A percentile compares a stretch with the other conserved stretches of the same genome.
phyloP scores from a whole-genome alignment of 1,140 invertebrate species.

The Drosophila equinoxialis region DNA sequence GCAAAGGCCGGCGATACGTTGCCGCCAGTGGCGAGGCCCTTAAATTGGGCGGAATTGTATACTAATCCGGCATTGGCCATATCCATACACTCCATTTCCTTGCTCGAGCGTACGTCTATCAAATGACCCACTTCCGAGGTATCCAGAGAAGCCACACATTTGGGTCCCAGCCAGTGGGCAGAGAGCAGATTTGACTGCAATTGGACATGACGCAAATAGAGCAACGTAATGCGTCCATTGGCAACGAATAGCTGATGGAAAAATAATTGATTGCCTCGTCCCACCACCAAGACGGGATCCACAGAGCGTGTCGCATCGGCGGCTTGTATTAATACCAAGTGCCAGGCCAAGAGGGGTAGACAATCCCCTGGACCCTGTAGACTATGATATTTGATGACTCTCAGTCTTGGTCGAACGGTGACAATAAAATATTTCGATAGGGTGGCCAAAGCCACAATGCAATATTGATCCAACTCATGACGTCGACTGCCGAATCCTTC shows the following conservation, averaged over 20 bases:
- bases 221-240: constrained; percentile 69
- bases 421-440: constrained; percentile 96
- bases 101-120: constrained; percentile 93
- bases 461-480: constrained; percentile 89
- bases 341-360: constrained; percentile 95
- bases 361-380: constrained; percentile 86
- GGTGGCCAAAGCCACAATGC: constrained; percentile 95
- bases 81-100: constrained; percentile 92
- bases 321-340: constrained; percentile 93
- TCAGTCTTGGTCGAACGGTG: constrained; percentile 90
- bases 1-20: constrained; percentile 85
- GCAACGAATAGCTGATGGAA: constrained; percentile 87
- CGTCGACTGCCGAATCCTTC: constrained; percentile 85
- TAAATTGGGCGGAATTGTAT: constrained; percentile 96
- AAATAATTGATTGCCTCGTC: constrained; percentile 89
- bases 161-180: constrained; percentile 94
- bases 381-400: constrained; percentile 83
- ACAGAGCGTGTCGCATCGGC: constrained; percentile 89
- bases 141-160: constrained; percentile 93
- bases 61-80: constrained; percentile 93
- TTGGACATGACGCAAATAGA: constrained; percentile 87
- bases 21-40: constrained; percentile 90
- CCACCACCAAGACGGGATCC: constrained; percentile 94
- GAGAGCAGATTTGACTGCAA: constrained; percentile 88
- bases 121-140: constrained; percentile 93